Percentiles rank a stretch among this genome's conserved stretches.
Evolutionary conservation across 2,888 invertebrate genomes (phyloP).

Genomic region (Amphipoea lucens): DNA sequence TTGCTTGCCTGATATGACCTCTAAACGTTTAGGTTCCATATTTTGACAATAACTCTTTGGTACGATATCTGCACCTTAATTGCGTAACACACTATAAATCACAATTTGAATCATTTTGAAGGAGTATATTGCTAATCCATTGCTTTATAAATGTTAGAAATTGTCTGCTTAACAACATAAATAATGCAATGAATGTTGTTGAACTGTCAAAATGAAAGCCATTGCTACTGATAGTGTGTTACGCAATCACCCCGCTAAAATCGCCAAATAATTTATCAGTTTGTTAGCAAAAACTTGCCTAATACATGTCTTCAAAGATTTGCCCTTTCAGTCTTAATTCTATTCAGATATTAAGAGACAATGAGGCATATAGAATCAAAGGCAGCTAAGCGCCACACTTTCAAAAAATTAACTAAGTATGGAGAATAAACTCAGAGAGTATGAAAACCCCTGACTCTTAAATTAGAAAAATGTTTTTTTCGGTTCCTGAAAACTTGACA

Average conservation of each 20-base stretch:
- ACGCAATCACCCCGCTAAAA: background rate
- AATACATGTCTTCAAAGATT: background rate
- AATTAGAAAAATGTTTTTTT: no score
- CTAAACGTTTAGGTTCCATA: background rate
- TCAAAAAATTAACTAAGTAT: no score
- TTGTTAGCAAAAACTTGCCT: background rate
- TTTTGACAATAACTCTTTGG: background rate
- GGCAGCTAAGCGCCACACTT: no score
- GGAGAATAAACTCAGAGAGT: no score
- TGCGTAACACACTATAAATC: background rate
- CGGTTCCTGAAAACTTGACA: no score
- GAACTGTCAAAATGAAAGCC: background rate
- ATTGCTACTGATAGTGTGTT: background rate
- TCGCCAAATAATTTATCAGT: background rate
- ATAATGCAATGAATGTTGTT: background rate
- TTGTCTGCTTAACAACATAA: background rate
- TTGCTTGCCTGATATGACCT: background rate
- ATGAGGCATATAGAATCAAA: no score
- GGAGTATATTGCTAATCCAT: no score
- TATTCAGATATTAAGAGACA: background rate
- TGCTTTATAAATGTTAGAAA: background rate
- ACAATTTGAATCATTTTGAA: background rate
- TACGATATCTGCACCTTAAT: background rate
- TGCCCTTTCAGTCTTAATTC: background rate
- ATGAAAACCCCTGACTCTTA: no score